These are phyloP conservation scores for Aphaenogaster floridana DNA, from an alignment of 1,140 invertebrate genomes.

Conservation along the genomic window DNA sequence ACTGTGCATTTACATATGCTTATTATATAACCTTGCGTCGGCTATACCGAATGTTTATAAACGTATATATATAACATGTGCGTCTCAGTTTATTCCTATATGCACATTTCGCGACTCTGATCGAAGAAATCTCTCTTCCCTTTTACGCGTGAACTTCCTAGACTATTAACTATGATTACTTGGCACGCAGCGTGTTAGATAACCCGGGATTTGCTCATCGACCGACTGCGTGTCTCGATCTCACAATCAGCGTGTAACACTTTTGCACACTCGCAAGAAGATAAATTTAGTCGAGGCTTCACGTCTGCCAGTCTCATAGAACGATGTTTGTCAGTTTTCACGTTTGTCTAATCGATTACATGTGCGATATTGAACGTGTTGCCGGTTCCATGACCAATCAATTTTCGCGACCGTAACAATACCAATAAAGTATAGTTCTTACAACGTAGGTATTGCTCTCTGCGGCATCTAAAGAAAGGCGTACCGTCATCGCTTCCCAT, in stretches of 20 bases:
- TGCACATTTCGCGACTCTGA: conserved; percentile 33
- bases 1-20: conserved; percentile 35
- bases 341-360: conserved; percentile 33
- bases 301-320: conserved; percentile 24
- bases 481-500: background rate
- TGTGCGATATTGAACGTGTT: conserved; percentile 3
- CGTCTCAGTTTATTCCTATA: conserved; percentile 42
- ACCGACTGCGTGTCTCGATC: conserved; percentile 15
- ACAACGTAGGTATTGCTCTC: background rate
- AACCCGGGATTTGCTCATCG: conserved; percentile 70
- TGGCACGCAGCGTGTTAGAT: conserved; percentile 65
- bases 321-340: conserved; percentile 28
- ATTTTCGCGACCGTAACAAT: conserved; percentile 24
- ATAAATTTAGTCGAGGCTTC: conserved; percentile 57
- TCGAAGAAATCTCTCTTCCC: conserved; percentile 73
- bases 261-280: background rate
- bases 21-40: conserved; percentile 25
- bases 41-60: conserved; percentile 41
- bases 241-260: conserved; percentile 7
- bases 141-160: conserved; percentile 69
- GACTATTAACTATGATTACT: conserved; percentile 77
- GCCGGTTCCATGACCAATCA: background rate
- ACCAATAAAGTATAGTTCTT: background rate
- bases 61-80: conserved; percentile 27
- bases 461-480: conserved; percentile 33